These are phyloP conservation scores for Barbus barbus DNA, from an alignment of 2,113 vertebrate genomes.

Conservation along the genomic window DNA sequence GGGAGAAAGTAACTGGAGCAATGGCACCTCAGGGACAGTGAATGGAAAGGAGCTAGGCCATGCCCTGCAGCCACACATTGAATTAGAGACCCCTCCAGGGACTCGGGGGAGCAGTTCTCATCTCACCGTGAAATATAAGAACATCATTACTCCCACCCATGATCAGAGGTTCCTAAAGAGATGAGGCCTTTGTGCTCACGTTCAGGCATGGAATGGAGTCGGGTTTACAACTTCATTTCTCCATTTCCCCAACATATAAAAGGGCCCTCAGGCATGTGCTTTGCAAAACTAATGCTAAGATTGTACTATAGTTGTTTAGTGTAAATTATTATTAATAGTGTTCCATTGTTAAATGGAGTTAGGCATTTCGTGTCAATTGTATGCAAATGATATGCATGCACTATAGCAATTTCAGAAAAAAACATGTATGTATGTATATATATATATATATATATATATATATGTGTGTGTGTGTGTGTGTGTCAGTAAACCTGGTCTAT, in stretches of 20 bases:
- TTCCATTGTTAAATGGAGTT: too few relatives aligned
- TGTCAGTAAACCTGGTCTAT: background rate
- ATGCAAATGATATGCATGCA: too few relatives aligned
- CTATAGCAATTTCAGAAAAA: too few relatives aligned
- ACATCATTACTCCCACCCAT: constrained; percentile 41
- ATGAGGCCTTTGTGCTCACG: constrained; percentile 30
- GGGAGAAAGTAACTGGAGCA: constrained; percentile 53
- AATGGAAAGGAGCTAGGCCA: constrained; percentile 47
- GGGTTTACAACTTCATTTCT: constrained; percentile 9
- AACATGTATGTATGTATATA: too few relatives aligned
- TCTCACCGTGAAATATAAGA: constrained; percentile 53
- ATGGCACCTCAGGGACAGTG: constrained; percentile 49
- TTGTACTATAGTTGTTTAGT: background rate
- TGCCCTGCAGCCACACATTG: constrained; percentile 51
- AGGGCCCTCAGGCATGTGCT: background rate
- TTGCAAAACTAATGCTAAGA: background rate
- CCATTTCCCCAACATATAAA: background rate
- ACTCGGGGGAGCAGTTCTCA: constrained; percentile 47
- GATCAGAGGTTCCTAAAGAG: constrained; percentile 18
- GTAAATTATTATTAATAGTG: background rate
- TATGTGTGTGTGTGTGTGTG: too few relatives aligned
- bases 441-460: too few relatives aligned
- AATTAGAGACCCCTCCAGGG: constrained; percentile 55
- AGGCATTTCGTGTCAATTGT: too few relatives aligned
- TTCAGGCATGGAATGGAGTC: constrained; percentile 11